Conservation (phyloP, 2,888 invertebrate genomes). For the Linnaemya tessellans region DNA sequence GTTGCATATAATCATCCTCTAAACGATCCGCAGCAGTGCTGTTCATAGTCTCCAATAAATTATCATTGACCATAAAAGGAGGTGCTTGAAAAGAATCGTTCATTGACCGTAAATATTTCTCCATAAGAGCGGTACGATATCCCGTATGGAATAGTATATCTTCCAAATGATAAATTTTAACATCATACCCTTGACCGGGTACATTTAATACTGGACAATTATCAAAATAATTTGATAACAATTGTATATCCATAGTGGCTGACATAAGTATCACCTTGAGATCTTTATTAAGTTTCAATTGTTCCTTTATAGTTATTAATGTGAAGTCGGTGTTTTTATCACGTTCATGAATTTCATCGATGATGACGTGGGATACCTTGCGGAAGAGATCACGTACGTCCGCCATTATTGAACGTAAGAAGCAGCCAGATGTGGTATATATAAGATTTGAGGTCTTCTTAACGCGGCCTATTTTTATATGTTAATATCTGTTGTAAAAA, state of each 20-base stretch:
- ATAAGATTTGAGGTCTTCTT: conserved; percentile 78
- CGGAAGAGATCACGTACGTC: conserved; percentile 84
- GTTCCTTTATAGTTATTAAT: conserved; percentile 91
- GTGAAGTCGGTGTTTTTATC: conserved; percentile 97
- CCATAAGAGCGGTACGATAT: conserved; percentile 78
- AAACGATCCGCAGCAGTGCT: conserved; percentile 62
- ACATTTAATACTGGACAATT: conserved; percentile 90
- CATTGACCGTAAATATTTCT: conserved; percentile 75
- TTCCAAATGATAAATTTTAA: conserved; percentile 91
- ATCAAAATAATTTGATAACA: conserved; percentile 93
- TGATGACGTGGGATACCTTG: conserved; percentile 89
- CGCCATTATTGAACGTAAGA: conserved; percentile 92
- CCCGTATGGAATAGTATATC: conserved; percentile 87
- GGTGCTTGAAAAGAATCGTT: conserved; percentile 58
- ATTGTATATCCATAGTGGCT: conserved; percentile 93
- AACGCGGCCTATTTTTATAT: conserved; percentile 76
- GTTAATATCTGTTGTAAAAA: not conserved
- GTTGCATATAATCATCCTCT: conserved; percentile 83
- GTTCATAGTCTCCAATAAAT: conserved; percentile 40
- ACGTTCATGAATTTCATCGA: conserved; percentile 98
- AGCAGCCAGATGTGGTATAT: conserved; percentile 82
- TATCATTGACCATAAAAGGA: conserved; percentile 50
- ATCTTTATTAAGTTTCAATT: conserved; percentile 87
- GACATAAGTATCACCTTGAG: conserved; percentile 96
- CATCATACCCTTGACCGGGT: conserved; percentile 90